Conservation (phyloP, 2,888 invertebrate genomes). For the Hofmannophila pseudospretella region DNA sequence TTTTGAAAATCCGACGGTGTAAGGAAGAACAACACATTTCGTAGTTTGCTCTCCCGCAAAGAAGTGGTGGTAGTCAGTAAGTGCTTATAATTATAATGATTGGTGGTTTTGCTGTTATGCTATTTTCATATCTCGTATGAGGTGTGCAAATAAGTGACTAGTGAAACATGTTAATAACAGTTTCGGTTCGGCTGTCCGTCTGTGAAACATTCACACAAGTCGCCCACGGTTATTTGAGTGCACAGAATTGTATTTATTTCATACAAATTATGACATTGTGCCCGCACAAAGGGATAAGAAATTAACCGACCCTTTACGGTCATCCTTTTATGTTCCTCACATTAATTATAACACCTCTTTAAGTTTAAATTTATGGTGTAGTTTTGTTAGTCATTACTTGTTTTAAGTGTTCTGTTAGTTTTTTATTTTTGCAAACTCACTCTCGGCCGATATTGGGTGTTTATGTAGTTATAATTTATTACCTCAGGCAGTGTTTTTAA, state of each 20-base stretch:
- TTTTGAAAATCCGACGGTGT: slow-evolving; percentile 25
- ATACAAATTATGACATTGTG: slow-evolving; percentile 64
- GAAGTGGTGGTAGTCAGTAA: background rate
- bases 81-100: background rate
- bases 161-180: slow-evolving; percentile 8
- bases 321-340: slow-evolving; percentile 61
- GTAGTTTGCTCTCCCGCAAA: background rate
- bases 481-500: slow-evolving; percentile 56
- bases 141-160: slow-evolving; percentile 5
- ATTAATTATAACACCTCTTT: slow-evolving; percentile 77
- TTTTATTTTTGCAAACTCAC: slow-evolving; percentile 39
- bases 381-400: slow-evolving; percentile 66
- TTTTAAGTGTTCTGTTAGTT: slow-evolving; percentile 32
- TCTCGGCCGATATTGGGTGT: slow-evolving; percentile 49
- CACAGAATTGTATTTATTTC: slow-evolving; percentile 47
- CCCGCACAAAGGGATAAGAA: slow-evolving; percentile 55
- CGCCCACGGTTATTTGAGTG: slow-evolving; percentile 20
- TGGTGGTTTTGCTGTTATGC: background rate
- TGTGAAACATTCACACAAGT: slow-evolving; percentile 10
- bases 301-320: slow-evolving; percentile 56
- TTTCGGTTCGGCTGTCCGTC: background rate
- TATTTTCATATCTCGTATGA: background rate
- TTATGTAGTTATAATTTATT: slow-evolving; percentile 68
- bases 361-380: slow-evolving; percentile 67
- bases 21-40: background rate